Conservation (phyloP, 2,888 invertebrate species). For the Griposia aprilina region DNA sequence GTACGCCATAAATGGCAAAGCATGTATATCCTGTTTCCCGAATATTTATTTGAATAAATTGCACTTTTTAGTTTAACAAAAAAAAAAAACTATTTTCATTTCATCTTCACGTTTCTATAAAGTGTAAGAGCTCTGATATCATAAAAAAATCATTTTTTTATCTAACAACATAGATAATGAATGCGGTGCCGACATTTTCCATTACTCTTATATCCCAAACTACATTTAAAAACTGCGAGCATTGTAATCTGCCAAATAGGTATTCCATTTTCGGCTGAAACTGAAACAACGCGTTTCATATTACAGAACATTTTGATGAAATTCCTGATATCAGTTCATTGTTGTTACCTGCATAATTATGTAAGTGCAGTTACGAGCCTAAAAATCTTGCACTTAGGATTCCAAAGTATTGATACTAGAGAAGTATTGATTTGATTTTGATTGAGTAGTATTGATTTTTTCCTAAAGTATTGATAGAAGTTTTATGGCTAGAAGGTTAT, state of each 20-base stretch:
- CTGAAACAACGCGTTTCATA: constrained; percentile 11
- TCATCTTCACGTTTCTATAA: not conserved
- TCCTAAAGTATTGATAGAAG: no score
- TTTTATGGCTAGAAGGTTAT: no score
- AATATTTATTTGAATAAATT: no score
- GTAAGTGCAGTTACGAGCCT: not conserved
- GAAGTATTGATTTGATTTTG: no score
- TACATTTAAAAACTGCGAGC: constrained; percentile 1
- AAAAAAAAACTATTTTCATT: no score
- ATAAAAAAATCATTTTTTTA: not conserved
- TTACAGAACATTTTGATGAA: constrained; percentile 27
- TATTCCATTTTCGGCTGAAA: constrained; percentile 18
- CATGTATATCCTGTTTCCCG: no score
- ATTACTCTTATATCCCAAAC: constrained; percentile 3
- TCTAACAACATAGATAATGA: not conserved
- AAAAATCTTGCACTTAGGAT: no score
- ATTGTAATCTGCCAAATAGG: not conserved
- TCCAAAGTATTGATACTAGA: no score
- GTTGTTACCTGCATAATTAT: constrained; percentile 5
- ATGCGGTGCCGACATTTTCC: not conserved
- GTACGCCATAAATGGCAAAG: no score
- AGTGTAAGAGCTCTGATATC: not conserved
- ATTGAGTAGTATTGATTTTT: no score
- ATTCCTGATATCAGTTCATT: constrained; percentile 27
- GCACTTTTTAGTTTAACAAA: no score